phyloP scores from a whole-genome alignment of 2,797 vertebrate genomes.

The Huso huso region DNA sequence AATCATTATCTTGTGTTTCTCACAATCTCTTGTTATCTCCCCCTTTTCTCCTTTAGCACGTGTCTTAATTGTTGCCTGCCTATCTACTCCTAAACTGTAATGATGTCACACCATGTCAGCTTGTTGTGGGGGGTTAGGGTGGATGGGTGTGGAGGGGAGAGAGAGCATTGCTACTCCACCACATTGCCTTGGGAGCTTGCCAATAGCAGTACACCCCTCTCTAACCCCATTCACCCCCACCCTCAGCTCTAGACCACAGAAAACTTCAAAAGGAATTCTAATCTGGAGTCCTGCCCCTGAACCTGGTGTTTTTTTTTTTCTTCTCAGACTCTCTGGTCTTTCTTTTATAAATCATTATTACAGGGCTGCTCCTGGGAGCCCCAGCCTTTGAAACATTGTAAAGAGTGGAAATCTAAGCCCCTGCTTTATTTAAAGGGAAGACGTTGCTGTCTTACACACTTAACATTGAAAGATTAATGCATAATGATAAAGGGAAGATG shows the following conservation, averaged over 20 bases:
- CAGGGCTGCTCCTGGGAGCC: slow-evolving; percentile 9
- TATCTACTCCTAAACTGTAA: slow-evolving; percentile 12
- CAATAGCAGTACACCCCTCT: slow-evolving; percentile 10
- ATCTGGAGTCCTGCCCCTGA: neutral
- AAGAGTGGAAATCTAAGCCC: slow-evolving; percentile 9
- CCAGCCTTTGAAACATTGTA: slow-evolving; percentile 13
- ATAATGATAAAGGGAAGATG: slow-evolving; percentile 20
- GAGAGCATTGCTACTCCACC: slow-evolving; percentile 11
- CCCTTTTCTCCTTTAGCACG: neutral
- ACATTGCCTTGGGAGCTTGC: slow-evolving; percentile 23
- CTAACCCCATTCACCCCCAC: slow-evolving; percentile 20
- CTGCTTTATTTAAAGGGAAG: neutral
- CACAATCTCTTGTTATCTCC: neutral
- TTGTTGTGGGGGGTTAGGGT: neutral
- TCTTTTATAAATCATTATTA: slow-evolving; percentile 21
- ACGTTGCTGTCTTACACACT: slow-evolving; percentile 11
- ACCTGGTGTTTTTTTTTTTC: slow-evolving; percentile 14
- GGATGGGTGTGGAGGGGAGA: neutral
- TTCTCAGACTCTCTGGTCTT: slow-evolving; percentile 3
- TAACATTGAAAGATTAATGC: slow-evolving; percentile 15
- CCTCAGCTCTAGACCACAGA: slow-evolving; percentile 14
- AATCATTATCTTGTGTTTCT: neutral
- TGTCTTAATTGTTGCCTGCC: slow-evolving; percentile 4
- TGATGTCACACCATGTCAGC: slow-evolving; percentile 1
- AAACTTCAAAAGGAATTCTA: slow-evolving; percentile 20